phyloP scores from a whole-genome alignment of 2,113 vertebrate species.

The Sminthopsis crassicaudata region DNA sequence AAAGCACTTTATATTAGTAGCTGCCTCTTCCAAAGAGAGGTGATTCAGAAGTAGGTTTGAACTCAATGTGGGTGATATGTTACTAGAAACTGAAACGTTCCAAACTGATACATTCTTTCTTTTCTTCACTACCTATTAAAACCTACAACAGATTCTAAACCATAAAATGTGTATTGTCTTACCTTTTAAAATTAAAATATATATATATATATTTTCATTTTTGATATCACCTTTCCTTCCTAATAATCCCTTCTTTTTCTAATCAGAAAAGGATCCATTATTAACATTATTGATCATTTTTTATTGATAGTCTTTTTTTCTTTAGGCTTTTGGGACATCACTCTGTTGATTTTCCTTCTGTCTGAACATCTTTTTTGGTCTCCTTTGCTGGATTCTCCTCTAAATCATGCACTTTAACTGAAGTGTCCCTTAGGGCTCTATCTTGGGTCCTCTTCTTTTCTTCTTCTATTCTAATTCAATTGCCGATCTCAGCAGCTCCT shows the following conservation, averaged over 20 bases:
- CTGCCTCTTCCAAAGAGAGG: constrained; percentile 11
- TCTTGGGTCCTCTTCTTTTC: not conserved
- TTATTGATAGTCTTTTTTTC: not conserved
- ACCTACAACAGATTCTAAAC: not conserved
- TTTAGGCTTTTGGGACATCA: not conserved
- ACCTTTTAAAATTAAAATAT: too few relatives aligned
- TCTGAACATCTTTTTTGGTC: not conserved
- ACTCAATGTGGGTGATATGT: constrained; percentile 9
- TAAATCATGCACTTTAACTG: not conserved
- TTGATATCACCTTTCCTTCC: not conserved
- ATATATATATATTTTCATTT: too few relatives aligned
- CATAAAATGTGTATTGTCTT: not conserved
- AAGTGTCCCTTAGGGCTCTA: not conserved
- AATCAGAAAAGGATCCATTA: not conserved
- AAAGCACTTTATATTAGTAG: constrained; percentile 22
- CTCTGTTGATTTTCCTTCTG: not conserved
- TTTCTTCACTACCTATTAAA: not conserved
- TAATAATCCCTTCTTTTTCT: not conserved
- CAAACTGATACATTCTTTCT: not conserved
- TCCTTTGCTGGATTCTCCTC: not conserved
- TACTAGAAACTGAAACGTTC: not conserved
- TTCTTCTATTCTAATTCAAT: not conserved
- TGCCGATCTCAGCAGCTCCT: not conserved
- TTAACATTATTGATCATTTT: not conserved
- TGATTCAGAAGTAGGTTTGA: constrained; percentile 20